phyloP scores from a whole-genome alignment of 2,797 vertebrate genomes.

The Adrianichthys oophorus region DNA sequence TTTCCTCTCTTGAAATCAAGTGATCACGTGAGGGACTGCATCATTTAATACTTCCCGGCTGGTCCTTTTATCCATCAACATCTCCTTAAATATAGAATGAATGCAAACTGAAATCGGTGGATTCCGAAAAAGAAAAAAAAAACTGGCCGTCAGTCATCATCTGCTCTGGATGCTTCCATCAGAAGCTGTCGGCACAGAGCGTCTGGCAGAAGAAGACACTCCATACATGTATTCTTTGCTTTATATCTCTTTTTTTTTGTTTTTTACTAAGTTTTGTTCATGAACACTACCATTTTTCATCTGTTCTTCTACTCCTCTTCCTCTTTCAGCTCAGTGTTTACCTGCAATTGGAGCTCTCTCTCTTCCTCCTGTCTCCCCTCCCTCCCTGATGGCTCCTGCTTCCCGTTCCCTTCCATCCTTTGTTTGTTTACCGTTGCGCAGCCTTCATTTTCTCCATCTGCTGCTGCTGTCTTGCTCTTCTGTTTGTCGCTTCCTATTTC shows the following conservation, averaged over 20 bases:
- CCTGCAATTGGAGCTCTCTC: conserved; percentile 24
- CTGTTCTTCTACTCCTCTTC: conserved; percentile 13
- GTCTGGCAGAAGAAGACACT: no score
- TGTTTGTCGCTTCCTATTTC: conserved; percentile 8
- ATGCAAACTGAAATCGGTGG: no score
- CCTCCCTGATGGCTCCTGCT: conserved; percentile 12
- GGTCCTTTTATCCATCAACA: no score
- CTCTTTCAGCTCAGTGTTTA: conserved; percentile 24
- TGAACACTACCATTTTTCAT: conserved; percentile 4
- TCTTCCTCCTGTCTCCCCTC: conserved; percentile 22
- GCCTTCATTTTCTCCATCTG: not conserved
- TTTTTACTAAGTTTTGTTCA: no score
- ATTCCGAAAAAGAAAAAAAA: no score
- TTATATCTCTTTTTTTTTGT: not conserved
- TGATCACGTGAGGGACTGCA: no score
- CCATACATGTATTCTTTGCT: not conserved
- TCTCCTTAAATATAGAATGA: no score
- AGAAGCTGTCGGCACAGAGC: conserved; percentile 55
- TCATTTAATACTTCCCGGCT: no score
- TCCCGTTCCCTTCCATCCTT: conserved; percentile 25
- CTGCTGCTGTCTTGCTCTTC: conserved; percentile 2
- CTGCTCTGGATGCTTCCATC: conserved; percentile 67
- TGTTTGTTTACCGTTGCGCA: conserved; percentile 34
- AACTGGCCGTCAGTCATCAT: conserved; percentile 71
- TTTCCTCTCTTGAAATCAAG: no score